These are phyloP conservation scores for Oopsacas minuta DNA, from an alignment of 37 sponge, comb jelly and placozoan species.

Conservation along the genomic window DNA sequence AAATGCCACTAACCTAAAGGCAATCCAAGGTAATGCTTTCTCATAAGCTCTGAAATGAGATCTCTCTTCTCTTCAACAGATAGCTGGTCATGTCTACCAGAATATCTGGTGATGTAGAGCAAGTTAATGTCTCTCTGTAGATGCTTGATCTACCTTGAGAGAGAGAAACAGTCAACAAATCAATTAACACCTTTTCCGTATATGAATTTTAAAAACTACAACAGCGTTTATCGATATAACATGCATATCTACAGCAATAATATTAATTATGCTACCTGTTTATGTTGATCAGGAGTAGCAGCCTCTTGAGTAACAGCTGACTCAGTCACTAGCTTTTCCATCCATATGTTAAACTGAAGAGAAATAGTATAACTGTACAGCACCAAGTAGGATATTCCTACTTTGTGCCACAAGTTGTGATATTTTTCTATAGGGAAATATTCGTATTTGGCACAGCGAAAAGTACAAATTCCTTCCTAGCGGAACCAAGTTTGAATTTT, in stretches of 20 bases:
- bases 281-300: background rate
- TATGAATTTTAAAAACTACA: too few relatives aligned
- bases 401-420: too few relatives aligned
- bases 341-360: background rate
- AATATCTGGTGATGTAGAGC: background rate
- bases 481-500: too few relatives aligned
- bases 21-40: background rate
- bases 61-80: background rate
- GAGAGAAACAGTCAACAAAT: background rate
- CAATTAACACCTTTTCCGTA: too few relatives aligned
- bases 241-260: too few relatives aligned
- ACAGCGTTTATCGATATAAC: background rate
- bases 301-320: background rate
- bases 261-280: slow-evolving; percentile 1
- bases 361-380: too few relatives aligned
- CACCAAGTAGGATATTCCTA: too few relatives aligned
- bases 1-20: background rate
- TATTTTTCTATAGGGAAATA: too few relatives aligned
- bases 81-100: background rate
- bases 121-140: slow-evolving; percentile 1
- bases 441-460: too few relatives aligned
- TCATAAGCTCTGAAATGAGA: background rate
- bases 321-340: background rate
- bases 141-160: slow-evolving; percentile 4
- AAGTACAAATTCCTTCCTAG: too few relatives aligned